phyloP scores from a whole-genome alignment of 23 tunicate species.

The Ciona savignyi region DNA sequence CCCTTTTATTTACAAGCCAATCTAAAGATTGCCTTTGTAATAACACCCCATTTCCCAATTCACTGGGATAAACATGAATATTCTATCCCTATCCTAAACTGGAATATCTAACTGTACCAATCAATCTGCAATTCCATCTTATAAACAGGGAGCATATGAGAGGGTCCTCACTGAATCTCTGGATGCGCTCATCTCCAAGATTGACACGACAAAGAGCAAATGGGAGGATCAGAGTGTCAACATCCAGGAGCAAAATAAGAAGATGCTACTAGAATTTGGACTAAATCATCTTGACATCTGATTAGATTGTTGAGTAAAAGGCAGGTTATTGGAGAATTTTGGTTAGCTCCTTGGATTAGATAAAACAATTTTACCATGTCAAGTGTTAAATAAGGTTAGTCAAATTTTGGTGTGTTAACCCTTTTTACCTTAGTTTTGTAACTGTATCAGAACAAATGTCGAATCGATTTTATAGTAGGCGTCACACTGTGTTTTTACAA shows the following conservation, averaged over 20 bases:
- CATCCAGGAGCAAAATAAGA: conserved; percentile 74
- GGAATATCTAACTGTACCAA: no score
- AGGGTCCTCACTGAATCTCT: conserved; percentile 69
- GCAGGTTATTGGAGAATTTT: no score
- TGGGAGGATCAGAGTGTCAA: conserved; percentile 68
- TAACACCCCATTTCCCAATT: no score
- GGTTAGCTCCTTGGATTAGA: no score
- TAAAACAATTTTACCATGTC: not conserved
- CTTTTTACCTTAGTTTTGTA: no score
- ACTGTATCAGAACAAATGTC: no score
- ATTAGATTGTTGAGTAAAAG: no score
- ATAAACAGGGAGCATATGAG: conserved; percentile 62
- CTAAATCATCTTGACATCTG: conserved; percentile 80
- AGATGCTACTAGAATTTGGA: conserved; percentile 68
- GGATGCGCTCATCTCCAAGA: conserved; percentile 65
- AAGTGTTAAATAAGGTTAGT: not conserved
- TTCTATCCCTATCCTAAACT: no score
- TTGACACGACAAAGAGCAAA: conserved; percentile 41
- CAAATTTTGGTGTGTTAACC: not conserved
- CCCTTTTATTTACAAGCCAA: no score
- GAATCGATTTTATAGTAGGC: no score
- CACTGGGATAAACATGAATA: no score
- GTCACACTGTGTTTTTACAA: not conserved
- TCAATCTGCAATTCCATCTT: not conserved
- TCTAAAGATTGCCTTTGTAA: no score